Evolutionary conservation across 2,797 vertebrate species (phyloP), one percentile per base, ranked within the genome.

Genomic region (Petrocephalus sullivani): DNA sequence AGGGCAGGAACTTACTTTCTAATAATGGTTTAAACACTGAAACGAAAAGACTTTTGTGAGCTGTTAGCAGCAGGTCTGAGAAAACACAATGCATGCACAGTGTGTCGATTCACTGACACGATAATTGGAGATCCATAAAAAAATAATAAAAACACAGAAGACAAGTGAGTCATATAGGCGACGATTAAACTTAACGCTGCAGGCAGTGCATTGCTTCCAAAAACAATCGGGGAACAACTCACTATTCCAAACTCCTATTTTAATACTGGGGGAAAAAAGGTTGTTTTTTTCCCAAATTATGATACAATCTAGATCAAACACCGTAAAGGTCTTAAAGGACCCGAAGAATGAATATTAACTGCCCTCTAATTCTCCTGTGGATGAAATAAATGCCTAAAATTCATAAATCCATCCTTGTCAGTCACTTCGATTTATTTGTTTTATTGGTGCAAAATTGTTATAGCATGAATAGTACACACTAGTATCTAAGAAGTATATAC

Each of bases 271-370:
- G 64, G 21, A 87, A 53, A 90, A 91, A 87, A 91, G 91, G 93
- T 23, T 90, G 64, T 10, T 93, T 92, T 46, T 85, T 56, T 4
- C 4, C 91, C 1, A 90, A 91, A 91, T 91, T 89, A 82, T 87
- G 56, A 91, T 91, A 89, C 56, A 33, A 92, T 89, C 93, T 91
- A 83, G 81, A 90, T 87, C 78, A 53, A 82, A 67, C 84, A 88
- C 81, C 2, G 33, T 78, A n/a, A 0, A 89, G 19, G 54, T 58
- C 58, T 90, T 87, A 71, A 88, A 53, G 61, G 86, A 53, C 87
- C 1, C 61, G 60, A 86, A 89, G 85, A 88, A 91, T 95, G 95
- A 96, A 95, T 93, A 93, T 93, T 93, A 96, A 94, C 94, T 95
- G 92, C 91, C 91, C 91, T 75, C 86, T 82, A 88, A 93, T 89